Percentiles rank a stretch among this genome's conserved stretches.
Conservation (phyloP, 23 tunicate species). For the Oikopleura albicans region DNA sequence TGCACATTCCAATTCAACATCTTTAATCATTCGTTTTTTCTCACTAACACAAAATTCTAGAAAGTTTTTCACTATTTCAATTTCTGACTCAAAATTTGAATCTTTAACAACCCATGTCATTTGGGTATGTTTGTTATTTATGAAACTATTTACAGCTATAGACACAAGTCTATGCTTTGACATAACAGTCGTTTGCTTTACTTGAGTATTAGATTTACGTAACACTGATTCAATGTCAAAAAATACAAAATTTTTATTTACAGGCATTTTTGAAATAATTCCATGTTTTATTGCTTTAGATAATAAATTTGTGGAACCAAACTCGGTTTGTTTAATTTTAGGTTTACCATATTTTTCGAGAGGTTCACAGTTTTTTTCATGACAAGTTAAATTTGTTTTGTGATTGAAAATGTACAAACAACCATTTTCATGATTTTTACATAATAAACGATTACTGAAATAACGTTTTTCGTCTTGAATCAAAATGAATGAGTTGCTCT, state of each 20-base stretch:
- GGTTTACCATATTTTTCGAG: background rate
- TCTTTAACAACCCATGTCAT: background rate
- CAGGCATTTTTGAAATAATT: background rate
- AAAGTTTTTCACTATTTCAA: background rate
- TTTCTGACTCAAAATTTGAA: background rate
- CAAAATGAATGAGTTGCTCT: too few species aligned
- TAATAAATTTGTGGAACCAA: background rate
- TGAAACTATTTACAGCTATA: background rate
- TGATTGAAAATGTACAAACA: too few species aligned
- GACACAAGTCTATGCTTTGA: background rate
- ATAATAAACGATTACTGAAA: too few species aligned
- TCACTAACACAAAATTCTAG: background rate
- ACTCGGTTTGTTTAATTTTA: background rate
- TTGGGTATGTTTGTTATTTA: background rate
- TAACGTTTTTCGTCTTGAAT: too few species aligned
- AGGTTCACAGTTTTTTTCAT: background rate
- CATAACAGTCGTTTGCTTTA: background rate
- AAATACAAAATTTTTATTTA: background rate
- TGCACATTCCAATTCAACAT: background rate
- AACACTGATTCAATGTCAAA: background rate
- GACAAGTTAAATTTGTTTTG: background rate
- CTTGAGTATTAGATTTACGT: background rate
- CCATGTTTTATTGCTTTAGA: background rate
- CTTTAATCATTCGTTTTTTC: background rate
- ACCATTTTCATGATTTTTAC: too few species aligned